Base-by-base conservation (phyloP, 2,888 invertebrate species). In the Tetranychus piercei region DNA sequence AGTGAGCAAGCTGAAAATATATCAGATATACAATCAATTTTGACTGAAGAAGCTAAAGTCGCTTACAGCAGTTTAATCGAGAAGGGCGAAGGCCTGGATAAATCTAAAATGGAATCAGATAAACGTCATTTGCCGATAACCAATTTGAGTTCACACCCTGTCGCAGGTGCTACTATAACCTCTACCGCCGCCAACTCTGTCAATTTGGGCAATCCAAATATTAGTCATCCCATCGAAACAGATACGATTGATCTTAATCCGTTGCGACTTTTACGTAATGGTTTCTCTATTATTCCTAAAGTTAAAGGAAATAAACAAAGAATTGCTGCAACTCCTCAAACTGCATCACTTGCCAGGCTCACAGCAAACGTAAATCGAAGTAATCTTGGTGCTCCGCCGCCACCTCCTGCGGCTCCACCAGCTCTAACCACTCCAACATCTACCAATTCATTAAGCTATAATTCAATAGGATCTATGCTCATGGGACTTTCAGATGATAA, bases 31-130 rank as follows among this genome's bases (percentile, higher is more conserved):
- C 92, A 93, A 88, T 93, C 92, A 44, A 88, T 89, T 44, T 86
- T 94, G 79, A 90, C 91, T 22, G 89, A 90, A 80, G 92, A 94
- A 82, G 91, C 93, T 72, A 92, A 92, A 81, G 88, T 90, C 80
- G 96, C 94, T 0, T 97, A 97, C 84, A 90, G 91, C 80, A 89
- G 91, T 80, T 85, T 97, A 74, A 92, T 97, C 74, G 94, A 94
- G 81, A 87, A 88, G 77, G 80, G 81, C 71, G 74, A 76, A 72
- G 44, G 71, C 23, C 22, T 76, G 73, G 64, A 80, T 80, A 55
- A 76, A 76, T 66, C n/a, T 55, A 77, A 44, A 43, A 72, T n/a
- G n/a, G 73, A 8, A 72, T 75, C 20, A 72, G 74, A 73, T 45
- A 55, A 55, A 55, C 55, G 75, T 74, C 76, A 76, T 65, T 78